These are phyloP conservation scores for Pseudopodoces humilis DNA, from an alignment of 2,113 vertebrate genomes.

Conservation along the genomic window DNA sequence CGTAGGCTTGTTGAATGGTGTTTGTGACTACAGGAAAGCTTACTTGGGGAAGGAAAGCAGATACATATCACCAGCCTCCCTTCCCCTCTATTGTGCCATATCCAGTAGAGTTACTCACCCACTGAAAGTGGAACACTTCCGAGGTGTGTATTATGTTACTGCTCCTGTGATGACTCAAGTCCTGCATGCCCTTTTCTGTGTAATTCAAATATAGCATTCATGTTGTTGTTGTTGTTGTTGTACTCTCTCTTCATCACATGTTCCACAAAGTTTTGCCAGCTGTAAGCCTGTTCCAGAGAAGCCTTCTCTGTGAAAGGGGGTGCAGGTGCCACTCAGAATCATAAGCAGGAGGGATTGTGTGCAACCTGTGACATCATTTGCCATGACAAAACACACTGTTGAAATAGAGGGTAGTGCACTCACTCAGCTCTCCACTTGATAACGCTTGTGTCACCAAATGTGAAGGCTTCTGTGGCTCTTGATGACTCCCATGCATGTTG, in stretches of 20 bases:
- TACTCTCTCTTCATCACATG: neutral
- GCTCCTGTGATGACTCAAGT: neutral
- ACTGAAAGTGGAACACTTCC: neutral
- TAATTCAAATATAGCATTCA: neutral
- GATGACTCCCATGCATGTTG: fast-evolving
- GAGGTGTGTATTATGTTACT: neutral
- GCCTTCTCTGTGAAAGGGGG: neutral
- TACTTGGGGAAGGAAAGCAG: neutral
- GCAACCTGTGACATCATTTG: neutral
- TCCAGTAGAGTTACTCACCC: neutral
- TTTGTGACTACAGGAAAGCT: neutral
- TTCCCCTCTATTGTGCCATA: neutral
- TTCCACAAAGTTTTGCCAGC: neutral
- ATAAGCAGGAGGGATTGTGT: neutral
- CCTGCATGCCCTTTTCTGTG: neutral
- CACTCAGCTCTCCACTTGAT: neutral
- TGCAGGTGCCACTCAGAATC: neutral
- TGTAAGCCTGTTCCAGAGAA: neutral
- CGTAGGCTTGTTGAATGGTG: neutral
- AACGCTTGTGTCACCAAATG: neutral
- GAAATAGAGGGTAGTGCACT: neutral
- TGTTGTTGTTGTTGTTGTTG: neutral
- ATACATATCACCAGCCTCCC: neutral
- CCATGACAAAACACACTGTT: neutral
- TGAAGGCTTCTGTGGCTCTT: neutral